Conservation (phyloP, 2,888 invertebrate species). For the Calliopum simillimum region DNA sequence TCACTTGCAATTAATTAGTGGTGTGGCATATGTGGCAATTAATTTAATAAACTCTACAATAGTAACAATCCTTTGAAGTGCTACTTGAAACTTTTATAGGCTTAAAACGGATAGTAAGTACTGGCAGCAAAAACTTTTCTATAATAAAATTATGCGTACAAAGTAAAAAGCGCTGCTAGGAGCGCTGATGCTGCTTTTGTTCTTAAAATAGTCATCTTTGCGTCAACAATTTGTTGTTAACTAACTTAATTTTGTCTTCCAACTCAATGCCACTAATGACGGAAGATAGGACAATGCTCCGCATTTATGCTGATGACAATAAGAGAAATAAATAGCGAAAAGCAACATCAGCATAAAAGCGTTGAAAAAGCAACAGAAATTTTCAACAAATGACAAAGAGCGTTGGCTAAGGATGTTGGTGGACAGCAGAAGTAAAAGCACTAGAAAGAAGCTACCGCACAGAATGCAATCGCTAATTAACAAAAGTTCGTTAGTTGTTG, state of each 20-base stretch:
- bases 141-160: slow-evolving; percentile 8
- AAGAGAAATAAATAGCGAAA: background rate
- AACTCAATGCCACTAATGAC: background rate
- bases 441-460: background rate
- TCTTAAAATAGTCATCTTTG: no score
- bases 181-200: no score
- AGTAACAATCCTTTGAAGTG: no score
- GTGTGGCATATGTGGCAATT: no score
- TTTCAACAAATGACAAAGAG: background rate
- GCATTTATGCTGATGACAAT: no score
- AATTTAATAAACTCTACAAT: no score
- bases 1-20: no score
- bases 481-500: slow-evolving; percentile 5
- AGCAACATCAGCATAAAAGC: background rate
- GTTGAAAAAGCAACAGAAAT: background rate
- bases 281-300: no score
- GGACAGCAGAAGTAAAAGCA: background rate
- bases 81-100: background rate
- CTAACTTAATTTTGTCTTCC: background rate
- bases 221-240: slow-evolving; percentile 1
- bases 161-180: background rate
- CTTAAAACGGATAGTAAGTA: background rate
- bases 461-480: slow-evolving; percentile 6
- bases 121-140: background rate
- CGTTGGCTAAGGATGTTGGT: background rate